Conservation (phyloP, 2,113 vertebrate species). For the Pelusios castaneus region DNA sequence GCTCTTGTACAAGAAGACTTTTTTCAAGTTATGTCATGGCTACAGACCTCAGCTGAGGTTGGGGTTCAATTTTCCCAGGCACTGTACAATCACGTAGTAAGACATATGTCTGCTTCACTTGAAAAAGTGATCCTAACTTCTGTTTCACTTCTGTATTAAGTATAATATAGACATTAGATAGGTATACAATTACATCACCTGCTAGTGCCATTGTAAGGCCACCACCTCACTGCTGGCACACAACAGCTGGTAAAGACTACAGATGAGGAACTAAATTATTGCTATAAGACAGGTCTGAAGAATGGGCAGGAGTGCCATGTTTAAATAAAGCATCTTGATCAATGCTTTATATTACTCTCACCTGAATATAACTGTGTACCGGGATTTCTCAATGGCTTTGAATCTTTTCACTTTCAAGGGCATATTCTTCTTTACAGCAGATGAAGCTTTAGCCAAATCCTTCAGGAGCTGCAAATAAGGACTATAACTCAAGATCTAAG, state of each 20-base stretch:
- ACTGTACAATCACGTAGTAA: not conserved
- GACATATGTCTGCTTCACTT: not conserved
- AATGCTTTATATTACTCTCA: not conserved
- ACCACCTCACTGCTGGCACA: not conserved
- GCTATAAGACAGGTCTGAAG: not conserved
- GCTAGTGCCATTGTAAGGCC: fast-evolving
- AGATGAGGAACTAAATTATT: not conserved
- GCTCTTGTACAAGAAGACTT: not conserved
- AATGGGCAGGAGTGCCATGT: fast-evolving
- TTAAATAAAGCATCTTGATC: not conserved
- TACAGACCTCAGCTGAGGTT: not conserved
- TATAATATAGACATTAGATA: not conserved
- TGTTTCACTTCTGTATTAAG: not conserved
- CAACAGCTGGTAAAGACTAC: not conserved
- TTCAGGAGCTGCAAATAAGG: not conserved
- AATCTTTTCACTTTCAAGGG: not conserved
- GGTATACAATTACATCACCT: not conserved
- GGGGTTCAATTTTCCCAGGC: not conserved
- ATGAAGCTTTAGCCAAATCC: not conserved
- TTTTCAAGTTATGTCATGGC: not conserved
- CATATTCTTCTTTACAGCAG: not conserved
- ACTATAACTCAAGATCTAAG: not conserved
- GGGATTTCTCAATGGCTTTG: not conserved
- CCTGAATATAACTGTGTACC: not conserved
- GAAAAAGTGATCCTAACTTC: not conserved